Conservation (phyloP, 2,888 invertebrate genomes). For the Cataglyphis cursor region DNA sequence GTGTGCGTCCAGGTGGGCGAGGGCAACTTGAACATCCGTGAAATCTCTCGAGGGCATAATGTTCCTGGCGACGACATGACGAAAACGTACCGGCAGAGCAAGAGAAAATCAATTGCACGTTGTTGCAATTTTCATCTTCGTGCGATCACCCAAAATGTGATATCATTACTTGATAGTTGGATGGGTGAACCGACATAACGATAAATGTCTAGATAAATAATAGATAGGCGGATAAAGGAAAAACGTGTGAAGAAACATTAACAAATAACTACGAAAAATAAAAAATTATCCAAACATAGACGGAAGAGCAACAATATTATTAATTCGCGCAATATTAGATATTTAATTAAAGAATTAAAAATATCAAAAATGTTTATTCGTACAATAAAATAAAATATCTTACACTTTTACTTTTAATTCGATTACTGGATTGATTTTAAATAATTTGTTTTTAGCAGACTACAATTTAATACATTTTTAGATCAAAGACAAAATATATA, state of each 20-base stretch:
- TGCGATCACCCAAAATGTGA: constrained; percentile 19
- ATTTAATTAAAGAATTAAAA: neutral
- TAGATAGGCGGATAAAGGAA: neutral
- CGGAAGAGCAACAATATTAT: neutral
- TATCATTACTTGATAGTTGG: constrained; percentile 18
- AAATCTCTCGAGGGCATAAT: constrained; percentile 39
- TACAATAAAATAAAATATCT: constrained; percentile 5
- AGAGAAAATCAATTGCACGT: constrained; percentile 42
- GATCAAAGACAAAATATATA: neutral
- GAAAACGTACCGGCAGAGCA: neutral
- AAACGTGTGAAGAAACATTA: neutral
- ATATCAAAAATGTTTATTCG: neutral
- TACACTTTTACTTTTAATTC: neutral
- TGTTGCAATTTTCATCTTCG: constrained; percentile 27
- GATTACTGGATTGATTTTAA: neutral
- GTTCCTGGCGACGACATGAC: neutral
- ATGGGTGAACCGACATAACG: neutral
- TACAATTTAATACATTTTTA: constrained; percentile 19
- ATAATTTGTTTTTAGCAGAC: neutral
- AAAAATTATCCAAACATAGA: neutral
- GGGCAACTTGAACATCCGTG: constrained; percentile 38
- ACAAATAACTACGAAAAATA: neutral
- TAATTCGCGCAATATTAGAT: neutral
- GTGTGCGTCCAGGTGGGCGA: constrained; percentile 11
- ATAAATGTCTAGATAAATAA: neutral